A percentile compares a stretch with the other conserved stretches of the same genome.
phyloP scores from a whole-genome alignment of 2,113 vertebrate species.

The Macquaria ambigua region DNA sequence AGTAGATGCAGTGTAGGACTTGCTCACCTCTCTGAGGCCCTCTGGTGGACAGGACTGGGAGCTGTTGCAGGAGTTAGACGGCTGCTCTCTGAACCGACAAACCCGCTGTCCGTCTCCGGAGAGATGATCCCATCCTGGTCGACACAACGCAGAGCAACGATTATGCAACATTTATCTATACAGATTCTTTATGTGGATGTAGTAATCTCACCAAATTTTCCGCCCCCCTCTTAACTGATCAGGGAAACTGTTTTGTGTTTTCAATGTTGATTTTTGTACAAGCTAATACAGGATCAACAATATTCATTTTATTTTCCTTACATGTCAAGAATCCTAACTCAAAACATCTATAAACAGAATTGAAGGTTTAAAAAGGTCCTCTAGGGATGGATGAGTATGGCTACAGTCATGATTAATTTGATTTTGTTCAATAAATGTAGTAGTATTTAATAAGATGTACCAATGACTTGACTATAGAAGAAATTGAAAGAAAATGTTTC shows the following conservation, averaged over 20 bases:
- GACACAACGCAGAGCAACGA: conserved; percentile 18
- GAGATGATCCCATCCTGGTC: conserved; percentile 90
- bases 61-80: conserved; percentile 83
- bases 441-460: neutral
- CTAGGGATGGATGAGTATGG: too few relatives aligned
- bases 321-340: neutral
- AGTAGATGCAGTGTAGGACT: neutral
- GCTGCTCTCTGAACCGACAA: conserved; percentile 92
- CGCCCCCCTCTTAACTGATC: neutral
- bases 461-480: neutral
- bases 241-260: neutral
- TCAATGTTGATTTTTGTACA: neutral
- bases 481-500: neutral
- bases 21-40: conserved; percentile 79
- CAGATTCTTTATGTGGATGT: neutral
- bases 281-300: neutral
- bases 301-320: neutral
- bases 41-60: conserved; percentile 82
- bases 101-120: conserved; percentile 95
- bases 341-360: neutral
- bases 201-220: too few relatives aligned
- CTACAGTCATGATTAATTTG: neutral
- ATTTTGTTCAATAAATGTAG: neutral
- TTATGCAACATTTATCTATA: neutral
- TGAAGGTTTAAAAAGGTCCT: neutral